Conservation (phyloP, 2,888 invertebrate genomes). For the Bellardia bayeri region DNA sequence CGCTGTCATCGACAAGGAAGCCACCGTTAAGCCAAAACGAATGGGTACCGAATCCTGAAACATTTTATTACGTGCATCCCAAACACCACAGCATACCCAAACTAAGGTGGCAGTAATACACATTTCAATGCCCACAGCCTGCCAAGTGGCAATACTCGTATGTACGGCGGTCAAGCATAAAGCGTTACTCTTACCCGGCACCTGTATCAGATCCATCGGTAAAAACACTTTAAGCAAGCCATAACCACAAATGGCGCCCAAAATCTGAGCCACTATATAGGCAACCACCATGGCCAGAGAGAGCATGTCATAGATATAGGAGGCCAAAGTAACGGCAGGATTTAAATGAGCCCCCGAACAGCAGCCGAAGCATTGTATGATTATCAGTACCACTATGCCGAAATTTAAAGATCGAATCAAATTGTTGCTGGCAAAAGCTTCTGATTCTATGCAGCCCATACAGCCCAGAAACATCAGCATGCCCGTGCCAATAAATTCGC, state of each 20-base stretch:
- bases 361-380: constrained; percentile 90
- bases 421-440: constrained; percentile 80
- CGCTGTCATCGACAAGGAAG: constrained; percentile 88
- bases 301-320: constrained; percentile 84
- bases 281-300: constrained; percentile 85
- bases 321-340: constrained; percentile 89
- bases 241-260: constrained; percentile 89
- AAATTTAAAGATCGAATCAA: constrained; percentile 85
- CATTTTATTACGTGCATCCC: constrained; percentile 89
- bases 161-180: constrained; percentile 88
- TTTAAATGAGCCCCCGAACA: constrained; percentile 92
- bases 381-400: constrained; percentile 88
- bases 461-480: constrained; percentile 90
- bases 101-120: constrained; percentile 88
- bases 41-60: constrained; percentile 88
- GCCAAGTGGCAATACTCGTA: constrained; percentile 83
- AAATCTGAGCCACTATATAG: constrained; percentile 88
- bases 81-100: constrained; percentile 88
- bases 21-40: constrained; percentile 88
- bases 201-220: constrained; percentile 80
- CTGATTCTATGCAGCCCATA: constrained; percentile 86
- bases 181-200: constrained; percentile 82
- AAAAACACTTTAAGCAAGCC: constrained; percentile 87
- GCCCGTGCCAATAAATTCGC: constrained; percentile 89
- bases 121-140: constrained; percentile 88